These are phyloP conservation scores for Cacatua alba DNA, from an alignment of 2,113 vertebrate genomes.

Conservation along the genomic window DNA sequence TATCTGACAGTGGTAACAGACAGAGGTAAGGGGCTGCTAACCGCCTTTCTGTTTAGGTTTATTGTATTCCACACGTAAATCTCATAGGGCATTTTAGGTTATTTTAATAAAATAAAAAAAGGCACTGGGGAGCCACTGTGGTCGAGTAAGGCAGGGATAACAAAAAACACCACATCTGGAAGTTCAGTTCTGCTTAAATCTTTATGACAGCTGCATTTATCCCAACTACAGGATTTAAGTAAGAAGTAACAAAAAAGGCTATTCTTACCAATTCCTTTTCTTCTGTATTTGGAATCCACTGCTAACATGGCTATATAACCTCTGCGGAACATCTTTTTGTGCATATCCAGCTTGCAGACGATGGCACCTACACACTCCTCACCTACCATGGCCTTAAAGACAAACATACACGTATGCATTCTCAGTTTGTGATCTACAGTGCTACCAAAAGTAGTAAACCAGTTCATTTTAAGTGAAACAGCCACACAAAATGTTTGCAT, in stretches of 20 bases:
- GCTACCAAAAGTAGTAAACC: constrained; percentile 1
- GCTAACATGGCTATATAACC: constrained; percentile 99
- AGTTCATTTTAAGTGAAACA: constrained; percentile 22
- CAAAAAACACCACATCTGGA: not conserved
- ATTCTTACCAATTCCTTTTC: constrained; percentile 98
- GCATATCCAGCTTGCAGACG: constrained; percentile 99
- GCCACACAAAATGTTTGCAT: not conserved
- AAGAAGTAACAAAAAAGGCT: constrained; percentile 35
- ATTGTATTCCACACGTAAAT: not conserved
- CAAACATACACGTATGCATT: constrained; percentile 75
- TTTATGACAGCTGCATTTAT: constrained; percentile 27
- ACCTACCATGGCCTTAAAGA: constrained; percentile 96
- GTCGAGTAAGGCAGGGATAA: not conserved
- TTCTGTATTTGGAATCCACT: constrained; percentile 99
- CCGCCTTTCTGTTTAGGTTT: not conserved
- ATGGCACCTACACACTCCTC: constrained; percentile 99
- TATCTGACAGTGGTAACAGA: not conserved
- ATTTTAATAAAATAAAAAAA: not conserved
- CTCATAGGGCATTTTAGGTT: not conserved
- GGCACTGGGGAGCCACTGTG: not conserved
- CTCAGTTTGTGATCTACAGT: constrained; percentile 54
- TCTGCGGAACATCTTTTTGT: constrained; percentile 99
- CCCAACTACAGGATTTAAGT: not conserved
- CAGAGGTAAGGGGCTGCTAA: not conserved
- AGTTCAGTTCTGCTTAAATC: not conserved